phyloP scores from a whole-genome alignment of 2,888 invertebrate species.

The Cartodere bifasciata region DNA sequence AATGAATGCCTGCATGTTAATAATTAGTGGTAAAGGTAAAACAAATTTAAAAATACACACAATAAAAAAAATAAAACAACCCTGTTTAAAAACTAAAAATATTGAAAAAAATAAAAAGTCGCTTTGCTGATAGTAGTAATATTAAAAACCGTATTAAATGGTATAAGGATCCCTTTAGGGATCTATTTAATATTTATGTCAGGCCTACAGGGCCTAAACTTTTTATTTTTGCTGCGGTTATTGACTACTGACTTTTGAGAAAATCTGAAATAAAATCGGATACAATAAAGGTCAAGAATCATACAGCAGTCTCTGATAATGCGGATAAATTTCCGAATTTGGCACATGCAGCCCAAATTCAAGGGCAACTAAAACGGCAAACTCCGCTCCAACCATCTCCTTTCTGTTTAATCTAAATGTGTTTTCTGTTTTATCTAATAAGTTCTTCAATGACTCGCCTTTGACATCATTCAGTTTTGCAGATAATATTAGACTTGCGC shows the following conservation, averaged over 20 bases:
- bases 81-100: too few species aligned
- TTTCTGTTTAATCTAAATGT: conserved; percentile 82
- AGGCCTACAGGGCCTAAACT: too few species aligned
- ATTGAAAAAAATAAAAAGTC: too few species aligned
- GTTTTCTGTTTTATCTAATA: conserved; percentile 89
- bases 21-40: too few species aligned
- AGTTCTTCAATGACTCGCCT: conserved; percentile 70
- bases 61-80: too few species aligned
- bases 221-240: too few species aligned
- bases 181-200: too few species aligned
- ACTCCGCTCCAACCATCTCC: conserved; percentile 83
- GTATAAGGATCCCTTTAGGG: too few species aligned
- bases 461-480: conserved; percentile 97
- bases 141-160: too few species aligned
- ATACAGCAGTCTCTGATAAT: conserved; percentile 87
- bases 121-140: too few species aligned
- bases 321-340: conserved; percentile 83
- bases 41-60: too few species aligned
- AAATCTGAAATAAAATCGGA: background rate
- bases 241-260: background rate
- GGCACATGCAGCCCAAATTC: conserved; percentile 91
- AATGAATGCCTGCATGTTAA: too few species aligned
- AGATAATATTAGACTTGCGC: conserved; percentile 84
- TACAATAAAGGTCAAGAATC: conserved; percentile 59
- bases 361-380: conserved; percentile 86